Conservation (phyloP, 2,113 vertebrate genomes). For the Hemibates koningsi region DNA sequence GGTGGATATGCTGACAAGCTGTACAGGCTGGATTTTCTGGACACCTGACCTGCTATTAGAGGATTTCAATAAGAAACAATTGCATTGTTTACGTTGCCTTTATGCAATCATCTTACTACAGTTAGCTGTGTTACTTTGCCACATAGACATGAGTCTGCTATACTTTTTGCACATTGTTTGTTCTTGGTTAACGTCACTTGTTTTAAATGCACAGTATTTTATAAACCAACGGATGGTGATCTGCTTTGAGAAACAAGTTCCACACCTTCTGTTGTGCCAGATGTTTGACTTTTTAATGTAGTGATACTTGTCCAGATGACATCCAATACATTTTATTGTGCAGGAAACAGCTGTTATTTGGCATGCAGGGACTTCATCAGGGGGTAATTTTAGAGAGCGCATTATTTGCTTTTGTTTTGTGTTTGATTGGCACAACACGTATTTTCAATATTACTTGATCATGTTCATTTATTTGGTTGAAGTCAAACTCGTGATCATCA, state of each 20-base stretch:
- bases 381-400: neutral
- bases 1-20: neutral
- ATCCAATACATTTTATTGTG: neutral
- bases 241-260: neutral
- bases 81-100: neutral
- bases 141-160: neutral
- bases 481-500: neutral
- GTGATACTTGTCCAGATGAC: neutral
- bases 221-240: neutral
- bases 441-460: neutral
- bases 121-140: neutral
- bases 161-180: neutral
- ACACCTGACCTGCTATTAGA: neutral
- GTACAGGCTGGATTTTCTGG: neutral
- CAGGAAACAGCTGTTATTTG: neutral
- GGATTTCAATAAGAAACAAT: neutral
- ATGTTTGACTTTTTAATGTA: neutral
- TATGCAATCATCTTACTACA: neutral
- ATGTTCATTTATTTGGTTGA: neutral
- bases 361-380: neutral
- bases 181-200: neutral
- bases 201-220: neutral
- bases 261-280: neutral
- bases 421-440: neutral
- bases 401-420: neutral